Base-by-base conservation (phyloP, 2,113 vertebrate species). In the Perognathus longimembris region DNA sequence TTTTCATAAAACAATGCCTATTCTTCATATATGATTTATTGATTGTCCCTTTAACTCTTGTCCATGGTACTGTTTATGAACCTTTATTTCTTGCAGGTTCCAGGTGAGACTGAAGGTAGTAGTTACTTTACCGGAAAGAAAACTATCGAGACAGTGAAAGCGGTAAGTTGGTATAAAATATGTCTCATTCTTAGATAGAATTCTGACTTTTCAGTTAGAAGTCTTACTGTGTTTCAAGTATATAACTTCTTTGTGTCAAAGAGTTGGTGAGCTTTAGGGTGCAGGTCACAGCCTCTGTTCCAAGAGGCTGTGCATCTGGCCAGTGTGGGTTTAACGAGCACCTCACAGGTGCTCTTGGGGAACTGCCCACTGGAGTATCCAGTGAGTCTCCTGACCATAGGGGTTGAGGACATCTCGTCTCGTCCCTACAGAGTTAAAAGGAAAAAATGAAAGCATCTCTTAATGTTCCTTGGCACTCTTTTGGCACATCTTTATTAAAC, bases 101-200 rank as follows among this genome's bases (percentile, higher is more conserved):
- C 99, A 34, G 99, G 99, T 93, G 99, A 99, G 97, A 98, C 96
- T 0, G 97, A 98, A 95, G 99, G 99, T 85, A 99, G 99, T 91
- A 98, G 96, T 0, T 99, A 98, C 14, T 98, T 99, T 66, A 98
- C 99, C 5, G 99, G 97, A 57, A 99, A 98, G 98, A 99, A 99
- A 96, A 99, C 99, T 0, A 97, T 99, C 6, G 99, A 99, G 97
- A 99, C 99, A 0, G 98, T 99, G 94, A 99, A 99, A 98, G 99
- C 99, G 85, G 99, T 99, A 97, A 99, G 99, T 98, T 64, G 30
- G 32, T 57, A 11, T 0, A 64, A 40, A 82, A 50, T 54, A 9
- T 69, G 6, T 50, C 57, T 84, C 10, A 1, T 63, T 76, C 84
- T 75, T 64, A 80, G 82, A 67, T 32, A 74, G 7, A 11, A 54